Percentiles rank a stretch among this genome's conserved stretches.
These are phyloP conservation scores for Ophthalmolycus amberensis DNA, from an alignment of 2,113 vertebrate species.

Conservation along the genomic window DNA sequence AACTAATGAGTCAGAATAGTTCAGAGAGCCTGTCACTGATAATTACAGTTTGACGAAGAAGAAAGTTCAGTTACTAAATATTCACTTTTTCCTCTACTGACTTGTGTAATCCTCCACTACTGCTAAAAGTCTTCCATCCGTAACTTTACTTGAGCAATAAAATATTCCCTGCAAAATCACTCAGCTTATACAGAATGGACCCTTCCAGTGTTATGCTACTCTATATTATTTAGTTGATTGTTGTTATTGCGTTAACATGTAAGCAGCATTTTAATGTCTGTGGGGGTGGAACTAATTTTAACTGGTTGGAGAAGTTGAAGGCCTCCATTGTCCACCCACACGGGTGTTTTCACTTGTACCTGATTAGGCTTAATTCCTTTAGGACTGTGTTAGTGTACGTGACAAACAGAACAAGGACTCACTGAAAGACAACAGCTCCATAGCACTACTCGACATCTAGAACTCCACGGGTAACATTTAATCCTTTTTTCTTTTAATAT, in stretches of 20 bases:
- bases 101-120: background rate
- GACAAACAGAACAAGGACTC: background rate
- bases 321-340: background rate
- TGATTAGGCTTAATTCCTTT: background rate
- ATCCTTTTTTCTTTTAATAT: background rate
- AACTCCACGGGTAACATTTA: background rate
- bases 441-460: background rate
- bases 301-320: background rate
- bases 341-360: background rate
- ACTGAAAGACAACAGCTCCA: background rate
- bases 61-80: background rate
- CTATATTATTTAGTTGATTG: background rate
- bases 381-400: background rate
- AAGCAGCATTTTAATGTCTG: background rate
- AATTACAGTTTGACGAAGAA: slow-evolving; percentile 1
- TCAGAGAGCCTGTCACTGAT: slow-evolving; percentile 3
- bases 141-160: background rate
- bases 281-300: background rate
- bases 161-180: background rate
- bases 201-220: background rate
- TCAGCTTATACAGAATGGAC: background rate
- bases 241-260: background rate
- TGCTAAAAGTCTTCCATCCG: background rate
- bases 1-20: slow-evolving; percentile 6
- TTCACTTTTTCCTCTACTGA: background rate